Evolutionary conservation across 2,113 vertebrate genomes (phyloP), one percentile per base, ranked within the genome.

Genomic region (Onychostruthus taczanowskii): DNA sequence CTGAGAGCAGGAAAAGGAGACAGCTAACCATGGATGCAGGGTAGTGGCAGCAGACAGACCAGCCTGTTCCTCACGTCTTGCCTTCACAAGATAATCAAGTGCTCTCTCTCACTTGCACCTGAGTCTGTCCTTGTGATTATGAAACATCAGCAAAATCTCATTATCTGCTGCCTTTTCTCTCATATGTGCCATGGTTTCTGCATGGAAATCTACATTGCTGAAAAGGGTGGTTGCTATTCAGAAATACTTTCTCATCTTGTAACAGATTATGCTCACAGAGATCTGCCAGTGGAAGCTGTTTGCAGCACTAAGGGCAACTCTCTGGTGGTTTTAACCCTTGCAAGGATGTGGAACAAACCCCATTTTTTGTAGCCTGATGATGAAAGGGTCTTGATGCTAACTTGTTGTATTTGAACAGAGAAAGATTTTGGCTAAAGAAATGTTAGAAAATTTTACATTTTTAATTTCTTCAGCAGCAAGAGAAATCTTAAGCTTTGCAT

Each of bases 41-140:
- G 75, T 85, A 68, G 91, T 95, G 94, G 84, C 94, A 96, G 90
- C 94, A 92, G 85, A 86, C 91, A 53, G 90, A 88, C 63, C 39
- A 62, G 93, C 97, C 94, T 96, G 95, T 47, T 18, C 85, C 61
- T 96, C 93, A 27, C 41, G 19, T 66, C 73, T 39, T 75, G 89
- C 50, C 93, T 79, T 69, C 44, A 22, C 14, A 16, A 43, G 73
- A 61, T 47, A 77, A 74, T 56, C 82, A 28, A 91, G 84, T 64
- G 41, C 44, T 74, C 27, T 66, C 84, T 55, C 59, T 87, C 31
- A 8, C 89, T 96, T 41, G 47, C 64, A 64, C 86, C 86, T 18
- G 62, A 75, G 80, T 59, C 94, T 89, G 89, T 73, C 89, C 78
- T 93, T 88, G 75, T 82, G 62, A 76, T 74, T 55, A 3, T 55